A percentile compares a stretch with the other conserved stretches of the same genome.
These are phyloP conservation scores for Antheraea assamensis DNA, from an alignment of 2,888 invertebrate genomes.

Conservation along the genomic window DNA sequence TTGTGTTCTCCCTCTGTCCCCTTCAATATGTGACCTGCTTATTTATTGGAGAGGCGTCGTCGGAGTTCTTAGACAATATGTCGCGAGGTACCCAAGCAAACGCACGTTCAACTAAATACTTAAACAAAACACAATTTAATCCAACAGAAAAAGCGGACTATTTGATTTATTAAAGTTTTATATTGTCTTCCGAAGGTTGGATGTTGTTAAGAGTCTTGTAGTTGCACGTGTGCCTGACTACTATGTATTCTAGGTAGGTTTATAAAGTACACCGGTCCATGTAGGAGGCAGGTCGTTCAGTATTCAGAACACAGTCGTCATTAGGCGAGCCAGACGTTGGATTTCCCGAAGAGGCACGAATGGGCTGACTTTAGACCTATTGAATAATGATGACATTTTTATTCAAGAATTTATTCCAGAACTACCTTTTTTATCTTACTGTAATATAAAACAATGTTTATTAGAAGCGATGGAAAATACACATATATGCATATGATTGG, in stretches of 20 bases:
- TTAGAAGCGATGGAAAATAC: neutral
- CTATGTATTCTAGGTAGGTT: neutral
- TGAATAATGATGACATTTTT: slow-evolving; percentile 71
- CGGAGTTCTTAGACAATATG: slow-evolving; percentile 80
- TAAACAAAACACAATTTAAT: slow-evolving; percentile 73
- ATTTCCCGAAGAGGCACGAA: slow-evolving; percentile 68
- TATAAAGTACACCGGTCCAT: slow-evolving; percentile 36
- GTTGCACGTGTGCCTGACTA: neutral
- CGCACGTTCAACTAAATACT: slow-evolving; percentile 62
- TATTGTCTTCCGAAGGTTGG: slow-evolving; percentile 13
- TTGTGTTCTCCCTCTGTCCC: slow-evolving; percentile 77
- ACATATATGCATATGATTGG: neutral
- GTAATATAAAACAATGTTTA: neutral
- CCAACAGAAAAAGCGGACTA: slow-evolving; percentile 63
- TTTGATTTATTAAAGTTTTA: slow-evolving; percentile 67
- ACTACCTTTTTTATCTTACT: slow-evolving; percentile 32
- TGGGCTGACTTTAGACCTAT: slow-evolving; percentile 52
- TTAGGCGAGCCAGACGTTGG: slow-evolving; percentile 73
- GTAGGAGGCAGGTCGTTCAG: slow-evolving; percentile 54
- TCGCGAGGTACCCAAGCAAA: slow-evolving; percentile 70
- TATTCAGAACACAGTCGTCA: slow-evolving; percentile 73
- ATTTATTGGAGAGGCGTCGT: slow-evolving; percentile 80
- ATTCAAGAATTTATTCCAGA: slow-evolving; percentile 50
- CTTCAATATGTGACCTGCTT: slow-evolving; percentile 82
- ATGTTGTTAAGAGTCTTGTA: slow-evolving; percentile 18